phyloP scores from a whole-genome alignment of 2,888 invertebrate species.

The Philopedon plagiatum region DNA sequence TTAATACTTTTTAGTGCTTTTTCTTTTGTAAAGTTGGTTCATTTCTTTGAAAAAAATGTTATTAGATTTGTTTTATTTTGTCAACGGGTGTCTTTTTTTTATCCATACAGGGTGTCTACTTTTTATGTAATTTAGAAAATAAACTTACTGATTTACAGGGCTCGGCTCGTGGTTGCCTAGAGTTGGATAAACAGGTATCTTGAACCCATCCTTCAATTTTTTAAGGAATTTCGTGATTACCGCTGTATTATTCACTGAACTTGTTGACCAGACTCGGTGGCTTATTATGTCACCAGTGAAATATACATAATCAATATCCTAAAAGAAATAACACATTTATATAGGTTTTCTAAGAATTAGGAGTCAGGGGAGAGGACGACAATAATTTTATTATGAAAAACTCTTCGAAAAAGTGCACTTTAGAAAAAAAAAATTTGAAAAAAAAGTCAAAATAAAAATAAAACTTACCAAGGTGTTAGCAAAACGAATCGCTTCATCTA shows the following conservation, averaged over 20 bases:
- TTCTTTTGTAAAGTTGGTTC: too few relatives aligned
- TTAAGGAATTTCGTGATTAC: conserved; percentile 72
- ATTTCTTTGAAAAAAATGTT: too few relatives aligned
- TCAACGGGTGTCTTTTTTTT: too few relatives aligned
- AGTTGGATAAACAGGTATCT: conserved; percentile 72
- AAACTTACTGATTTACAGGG: conserved; percentile 85
- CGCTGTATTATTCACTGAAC: conserved; percentile 74
- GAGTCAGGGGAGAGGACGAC: too few relatives aligned
- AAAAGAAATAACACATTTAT: conserved; percentile 24
- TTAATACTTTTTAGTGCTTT: too few relatives aligned
- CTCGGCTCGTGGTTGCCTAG: conserved; percentile 81
- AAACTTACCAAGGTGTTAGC: conserved; percentile 64
- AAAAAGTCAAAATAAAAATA: too few relatives aligned
- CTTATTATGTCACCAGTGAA: conserved; percentile 91
- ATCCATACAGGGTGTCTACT: too few relatives aligned
- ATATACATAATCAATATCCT: conserved; percentile 78
- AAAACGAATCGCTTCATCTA: conserved; percentile 73
- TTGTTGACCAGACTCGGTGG: conserved; percentile 91
- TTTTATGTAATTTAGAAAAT: background rate
- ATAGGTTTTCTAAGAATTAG: too few relatives aligned
- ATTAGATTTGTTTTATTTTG: too few relatives aligned
- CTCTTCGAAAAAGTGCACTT: too few relatives aligned
- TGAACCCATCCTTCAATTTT: conserved; percentile 68
- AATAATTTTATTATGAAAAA: too few relatives aligned
- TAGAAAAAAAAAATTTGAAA: too few relatives aligned